Base-by-base conservation (phyloP, 2,797 vertebrate genomes). In the Alosa sapidissima region DNA sequence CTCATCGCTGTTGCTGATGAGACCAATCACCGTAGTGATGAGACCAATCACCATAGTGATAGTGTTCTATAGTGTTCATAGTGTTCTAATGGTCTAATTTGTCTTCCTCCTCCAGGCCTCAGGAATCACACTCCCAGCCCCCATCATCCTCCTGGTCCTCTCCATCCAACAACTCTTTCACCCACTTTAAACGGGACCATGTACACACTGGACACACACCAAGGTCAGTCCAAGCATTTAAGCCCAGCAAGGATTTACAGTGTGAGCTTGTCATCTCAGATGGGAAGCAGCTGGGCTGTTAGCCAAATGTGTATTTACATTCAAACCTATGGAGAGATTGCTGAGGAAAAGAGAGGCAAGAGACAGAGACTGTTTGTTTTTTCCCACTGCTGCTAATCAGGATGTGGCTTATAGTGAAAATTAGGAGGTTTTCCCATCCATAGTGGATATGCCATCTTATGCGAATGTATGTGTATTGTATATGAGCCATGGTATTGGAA, bases 241-340 rank as follows among this genome's bases (percentile, higher is more conserved):
- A 78, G 41, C 6, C 41, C 58, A 24, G 58, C 58, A 24, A 45
- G 72, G 72, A 78, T 41, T 72, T 72, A 72, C 72, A 45, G 72
- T 47, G 72, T 21, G 72, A 16, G 41, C 41, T 78, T 47, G 72
- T 78, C 72, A 78, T 78, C 72, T 47, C 72, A 47, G 36, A 78
- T 78, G 72, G 4, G 36, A 78, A 47, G 72, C 41, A 45, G 16
- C 11, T 36, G 65, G 65, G n/a, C 72, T 21, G 72, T 47, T 36
- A 47, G 72, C 72, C 41, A 78, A 47, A 78, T 2, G 16, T 8
- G 21, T 78, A 78, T 78, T 78, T 78, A 78, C 36, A 21, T 78
- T 47, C 36, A 78, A 78, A 78, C 72, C 36, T 78, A 78, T 19
- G 19, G 72, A 78, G 68, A 75, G 68, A 75, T 14, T 13, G 11